A percentile compares a stretch with the other conserved stretches of the same genome.
These are phyloP conservation scores for Hoplostethus mediterraneus DNA, from an alignment of 2,797 vertebrate species.

Conservation along the genomic window DNA sequence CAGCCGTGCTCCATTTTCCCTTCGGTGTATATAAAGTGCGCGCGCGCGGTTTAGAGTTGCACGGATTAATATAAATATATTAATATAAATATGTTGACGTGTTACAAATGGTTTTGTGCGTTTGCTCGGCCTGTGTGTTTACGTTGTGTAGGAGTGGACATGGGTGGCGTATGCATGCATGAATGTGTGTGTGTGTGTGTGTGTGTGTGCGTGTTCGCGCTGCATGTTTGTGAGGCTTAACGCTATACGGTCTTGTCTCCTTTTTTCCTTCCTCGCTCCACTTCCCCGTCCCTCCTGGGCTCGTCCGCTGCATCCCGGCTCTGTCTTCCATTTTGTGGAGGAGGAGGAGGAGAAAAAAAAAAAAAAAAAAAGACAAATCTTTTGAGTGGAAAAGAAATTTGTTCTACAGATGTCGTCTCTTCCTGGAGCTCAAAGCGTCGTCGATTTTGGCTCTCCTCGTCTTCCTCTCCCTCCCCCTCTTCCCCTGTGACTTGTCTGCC, in stretches of 20 bases:
- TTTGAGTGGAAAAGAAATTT: constrained; percentile 63
- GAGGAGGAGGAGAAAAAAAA: background rate
- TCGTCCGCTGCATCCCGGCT: background rate
- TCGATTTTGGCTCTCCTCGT: constrained; percentile 14
- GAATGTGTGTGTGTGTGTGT: background rate
- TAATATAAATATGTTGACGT: no score
- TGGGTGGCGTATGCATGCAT: background rate
- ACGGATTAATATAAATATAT: no score
- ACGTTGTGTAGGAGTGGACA: background rate
- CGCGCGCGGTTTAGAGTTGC: no score
- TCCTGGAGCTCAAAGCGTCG: constrained; percentile 35
- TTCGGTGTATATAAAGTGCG: background rate
- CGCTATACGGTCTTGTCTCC: background rate
- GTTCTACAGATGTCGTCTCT: constrained; percentile 74
- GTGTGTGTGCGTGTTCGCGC: background rate
- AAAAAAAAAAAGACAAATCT: background rate
- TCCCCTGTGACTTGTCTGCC: constrained; percentile 34
- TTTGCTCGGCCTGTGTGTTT: background rate
- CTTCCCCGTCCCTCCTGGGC: constrained; percentile 3
- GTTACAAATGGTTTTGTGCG: no score
- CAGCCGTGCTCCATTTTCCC: no score
- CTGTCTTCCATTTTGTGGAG: constrained; percentile 11
- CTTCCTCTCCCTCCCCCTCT: constrained; percentile 12
- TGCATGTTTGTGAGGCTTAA: background rate
- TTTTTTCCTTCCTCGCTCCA: background rate